These are phyloP conservation scores for Hyperoplus immaculatus DNA, from an alignment of 2,797 vertebrate genomes.

Conservation along the genomic window DNA sequence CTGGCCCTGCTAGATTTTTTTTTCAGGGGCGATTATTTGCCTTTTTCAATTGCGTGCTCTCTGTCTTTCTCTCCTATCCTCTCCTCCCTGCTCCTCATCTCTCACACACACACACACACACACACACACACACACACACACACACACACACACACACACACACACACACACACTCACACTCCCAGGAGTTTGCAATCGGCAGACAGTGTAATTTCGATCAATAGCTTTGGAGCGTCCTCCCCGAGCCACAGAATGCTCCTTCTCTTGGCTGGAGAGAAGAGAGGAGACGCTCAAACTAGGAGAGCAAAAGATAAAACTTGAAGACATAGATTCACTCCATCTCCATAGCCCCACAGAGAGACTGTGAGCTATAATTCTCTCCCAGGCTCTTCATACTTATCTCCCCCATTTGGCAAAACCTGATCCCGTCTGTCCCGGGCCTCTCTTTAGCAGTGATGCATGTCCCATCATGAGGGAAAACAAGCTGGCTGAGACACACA, in stretches of 20 bases:
- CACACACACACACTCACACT: conserved; percentile 21
- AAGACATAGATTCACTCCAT: conserved; percentile 47
- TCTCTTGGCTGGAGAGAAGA: conserved; percentile 35
- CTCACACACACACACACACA: too few species aligned
- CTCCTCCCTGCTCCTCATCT: conserved; percentile 9
- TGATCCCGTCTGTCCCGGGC: conserved; percentile 33
- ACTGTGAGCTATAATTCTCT: conserved; percentile 27
- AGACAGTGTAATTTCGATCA: conserved; percentile 77
- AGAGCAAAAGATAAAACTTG: conserved; percentile 41
- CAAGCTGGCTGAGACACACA: conserved; percentile 35
- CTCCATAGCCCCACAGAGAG: conserved; percentile 11
- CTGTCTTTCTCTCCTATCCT: conserved; percentile 36
- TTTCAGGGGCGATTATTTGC: conserved; percentile 59
- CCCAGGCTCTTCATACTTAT: conserved; percentile 46
- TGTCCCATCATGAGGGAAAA: conserved; percentile 39
- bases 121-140: conserved; percentile 26
- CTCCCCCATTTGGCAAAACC: conserved; percentile 43
- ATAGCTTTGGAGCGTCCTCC: conserved; percentile 64
- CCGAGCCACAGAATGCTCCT: conserved; percentile 53
- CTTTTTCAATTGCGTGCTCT: conserved; percentile 58
- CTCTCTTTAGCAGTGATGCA: conserved; percentile 44
- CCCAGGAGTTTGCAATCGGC: conserved; percentile 55
- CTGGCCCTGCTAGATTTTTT: conserved; percentile 35
- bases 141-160: background rate
- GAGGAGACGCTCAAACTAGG: conserved; percentile 11